phyloP scores from a whole-genome alignment of 2,797 vertebrate genomes.

The Manis pentadactyla region DNA sequence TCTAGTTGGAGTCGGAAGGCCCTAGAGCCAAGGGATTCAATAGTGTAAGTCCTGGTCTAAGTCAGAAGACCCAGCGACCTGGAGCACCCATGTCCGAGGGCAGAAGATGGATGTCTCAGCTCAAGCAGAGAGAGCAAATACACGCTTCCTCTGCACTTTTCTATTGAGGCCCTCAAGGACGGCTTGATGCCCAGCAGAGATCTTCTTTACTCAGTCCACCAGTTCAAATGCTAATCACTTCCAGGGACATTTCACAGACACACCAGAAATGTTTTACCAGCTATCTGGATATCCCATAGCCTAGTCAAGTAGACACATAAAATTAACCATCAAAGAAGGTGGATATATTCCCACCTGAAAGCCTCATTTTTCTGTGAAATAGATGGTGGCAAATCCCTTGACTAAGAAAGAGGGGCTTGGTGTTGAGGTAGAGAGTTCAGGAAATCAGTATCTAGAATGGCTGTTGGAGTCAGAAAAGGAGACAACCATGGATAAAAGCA shows the following conservation, averaged over 20 bases:
- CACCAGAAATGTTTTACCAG: background rate
- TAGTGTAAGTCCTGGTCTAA: background rate
- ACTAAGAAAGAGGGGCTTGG: background rate
- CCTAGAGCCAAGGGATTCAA: background rate
- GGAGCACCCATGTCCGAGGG: background rate
- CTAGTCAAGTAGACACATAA: background rate
- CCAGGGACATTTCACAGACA: background rate
- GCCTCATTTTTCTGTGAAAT: background rate
- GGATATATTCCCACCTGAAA: background rate
- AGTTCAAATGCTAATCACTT: background rate
- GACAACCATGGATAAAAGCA: background rate
- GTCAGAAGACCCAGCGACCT: background rate
- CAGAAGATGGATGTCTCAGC: background rate
- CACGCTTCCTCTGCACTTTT: background rate
- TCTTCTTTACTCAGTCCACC: background rate
- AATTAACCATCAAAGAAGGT: background rate
- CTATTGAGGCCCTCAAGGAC: background rate
- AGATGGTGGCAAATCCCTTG: background rate
- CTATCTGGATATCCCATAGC: background rate
- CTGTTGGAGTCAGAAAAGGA: background rate
- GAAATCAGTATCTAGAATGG: background rate
- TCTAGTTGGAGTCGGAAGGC: background rate
- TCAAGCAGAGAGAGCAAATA: background rate
- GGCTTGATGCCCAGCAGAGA: background rate
- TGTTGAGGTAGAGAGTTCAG: background rate